These are phyloP conservation scores for Hyposoter didymator DNA, from an alignment of 2,888 invertebrate species.

Conservation along the genomic window DNA sequence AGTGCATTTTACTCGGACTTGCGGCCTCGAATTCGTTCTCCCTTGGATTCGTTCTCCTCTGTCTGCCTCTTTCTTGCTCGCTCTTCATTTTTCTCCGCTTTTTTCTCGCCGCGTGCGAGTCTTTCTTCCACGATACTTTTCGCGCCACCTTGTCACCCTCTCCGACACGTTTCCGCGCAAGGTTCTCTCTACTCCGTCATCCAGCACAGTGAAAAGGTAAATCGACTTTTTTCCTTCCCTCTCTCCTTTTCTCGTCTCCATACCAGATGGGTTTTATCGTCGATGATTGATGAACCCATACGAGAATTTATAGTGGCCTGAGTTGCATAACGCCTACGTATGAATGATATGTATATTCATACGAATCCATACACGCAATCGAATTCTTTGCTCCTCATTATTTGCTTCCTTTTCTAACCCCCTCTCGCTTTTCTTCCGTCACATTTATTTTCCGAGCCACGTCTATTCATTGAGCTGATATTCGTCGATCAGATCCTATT, in stretches of 20 bases:
- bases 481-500: background rate
- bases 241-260: conserved; percentile 8
- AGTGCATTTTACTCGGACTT: conserved; percentile 31
- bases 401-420: background rate
- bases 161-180: conserved; percentile 27
- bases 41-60: conserved; percentile 18
- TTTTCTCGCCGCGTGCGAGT: conserved; percentile 19
- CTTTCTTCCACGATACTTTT: conserved; percentile 30
- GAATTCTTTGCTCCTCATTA: conserved; percentile 9
- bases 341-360: conserved; percentile 42
- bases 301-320: conserved; percentile 45
- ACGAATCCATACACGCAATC: conserved; percentile 30
- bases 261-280: conserved; percentile 76
- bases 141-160: conserved; percentile 41
- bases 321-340: conserved; percentile 34
- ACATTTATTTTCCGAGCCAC: background rate
- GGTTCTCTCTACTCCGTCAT: conserved; percentile 33
- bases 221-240: conserved; percentile 70
- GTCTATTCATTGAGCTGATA: background rate
- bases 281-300: conserved; percentile 79
- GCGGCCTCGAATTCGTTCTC: conserved; percentile 32
- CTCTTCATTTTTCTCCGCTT: conserved; percentile 22
- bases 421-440: background rate
- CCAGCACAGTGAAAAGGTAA: conserved; percentile 73
- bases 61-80: conserved; percentile 24